Evolutionary conservation across 2,797 vertebrate species (phyloP), one percentile per base, ranked within the genome.

Genomic region (Coranthus polyacanthus): DNA sequence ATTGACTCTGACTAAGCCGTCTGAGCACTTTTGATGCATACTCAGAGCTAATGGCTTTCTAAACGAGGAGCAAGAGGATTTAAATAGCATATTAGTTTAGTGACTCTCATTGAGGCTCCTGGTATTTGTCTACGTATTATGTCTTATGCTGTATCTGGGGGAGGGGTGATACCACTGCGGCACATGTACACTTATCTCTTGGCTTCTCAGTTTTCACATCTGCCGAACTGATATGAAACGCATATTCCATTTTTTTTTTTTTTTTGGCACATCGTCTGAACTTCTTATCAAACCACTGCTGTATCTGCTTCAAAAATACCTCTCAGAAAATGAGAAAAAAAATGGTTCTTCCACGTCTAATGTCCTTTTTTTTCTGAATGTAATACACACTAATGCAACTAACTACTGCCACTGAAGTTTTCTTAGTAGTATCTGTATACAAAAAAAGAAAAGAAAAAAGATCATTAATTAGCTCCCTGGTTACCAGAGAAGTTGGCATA

Each of bases 1-100:
- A 88, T 91, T 92, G 90, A 90, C 86, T 91, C 79, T 75, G 78
- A 75, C 90, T 90, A 90, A 91, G 88, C 88, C 64, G 66, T 75
- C 72, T 45, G 81, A 87, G 77, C 71, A 88, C 82, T 88, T 89
- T 78, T 84, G 83, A 90, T 87, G 85, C 87, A 78, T 88, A 79
- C 86, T 86, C 81, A 12, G 47, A 78, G 87, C 88, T 92, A 92
- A 92, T 91, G 84, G 88, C 86, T 88, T 88, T 73, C 85, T 84
- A 85, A 89, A 87, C 68, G 83, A 89, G 88, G 79, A 85, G 80
- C 87, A 70, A 29, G 85, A 90, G 88, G 86, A 79, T 89, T 89
- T 88, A 79, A 90, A 86, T 85, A 82, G 87, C 85, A 77, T 82
- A 82, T 89, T 89, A 86, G 83, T 83, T 87, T 74, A 84, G 87